A percentile compares a stretch with the other conserved stretches of the same genome.
Conservation (phyloP, 2,797 vertebrate genomes). For the Aphelocoma californica region DNA sequence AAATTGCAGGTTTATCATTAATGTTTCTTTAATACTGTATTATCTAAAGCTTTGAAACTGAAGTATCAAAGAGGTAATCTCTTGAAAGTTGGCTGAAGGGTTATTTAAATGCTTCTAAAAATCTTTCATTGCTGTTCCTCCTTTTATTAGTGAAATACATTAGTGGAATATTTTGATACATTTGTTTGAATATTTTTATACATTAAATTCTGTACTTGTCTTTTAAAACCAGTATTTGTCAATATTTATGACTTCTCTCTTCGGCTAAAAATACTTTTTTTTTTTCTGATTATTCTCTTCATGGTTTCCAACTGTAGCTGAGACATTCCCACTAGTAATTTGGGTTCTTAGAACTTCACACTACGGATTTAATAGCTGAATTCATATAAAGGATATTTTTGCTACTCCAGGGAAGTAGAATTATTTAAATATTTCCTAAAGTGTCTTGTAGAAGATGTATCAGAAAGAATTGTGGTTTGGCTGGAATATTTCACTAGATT, state of each 20-base stretch:
- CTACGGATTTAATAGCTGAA: neutral
- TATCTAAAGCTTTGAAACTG: neutral
- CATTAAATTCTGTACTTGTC: neutral
- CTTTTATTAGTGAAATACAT: neutral
- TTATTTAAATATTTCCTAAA: neutral
- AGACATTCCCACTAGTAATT: neutral
- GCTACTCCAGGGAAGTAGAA: neutral
- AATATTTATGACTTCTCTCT: neutral
- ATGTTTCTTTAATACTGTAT: neutral
- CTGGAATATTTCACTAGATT: neutral
- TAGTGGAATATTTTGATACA: neutral
- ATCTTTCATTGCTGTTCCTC: neutral
- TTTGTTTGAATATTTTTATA: neutral
- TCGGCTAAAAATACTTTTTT: neutral
- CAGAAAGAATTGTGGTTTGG: neutral
- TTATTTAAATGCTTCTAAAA: neutral
- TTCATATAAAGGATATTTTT: neutral
- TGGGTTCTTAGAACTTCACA: neutral
- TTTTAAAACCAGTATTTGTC: neutral
- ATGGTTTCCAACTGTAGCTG: neutral
- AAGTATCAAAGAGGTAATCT: neutral
- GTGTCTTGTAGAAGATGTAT: neutral
- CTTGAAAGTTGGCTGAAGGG: neutral
- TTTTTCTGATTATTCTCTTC: neutral
- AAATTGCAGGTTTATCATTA: neutral